phyloP scores from a whole-genome alignment of 1,140 invertebrate species.

The Zaprionus davidi region DNA sequence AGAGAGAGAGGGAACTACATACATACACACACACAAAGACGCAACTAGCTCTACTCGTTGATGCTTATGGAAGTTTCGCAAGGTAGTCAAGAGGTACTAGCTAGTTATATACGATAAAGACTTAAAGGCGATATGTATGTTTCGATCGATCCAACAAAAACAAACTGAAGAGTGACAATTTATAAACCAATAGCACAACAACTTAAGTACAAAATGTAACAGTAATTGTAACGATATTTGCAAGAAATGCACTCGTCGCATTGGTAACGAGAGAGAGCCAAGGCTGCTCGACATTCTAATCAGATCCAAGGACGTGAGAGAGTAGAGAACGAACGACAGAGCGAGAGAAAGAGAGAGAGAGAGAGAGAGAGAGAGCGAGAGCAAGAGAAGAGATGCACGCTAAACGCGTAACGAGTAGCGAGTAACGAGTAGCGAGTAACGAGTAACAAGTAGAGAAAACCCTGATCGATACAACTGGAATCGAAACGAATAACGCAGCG shows the following conservation, averaged over 20 bases:
- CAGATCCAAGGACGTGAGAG: neutral
- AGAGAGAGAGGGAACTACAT: constrained; percentile 24
- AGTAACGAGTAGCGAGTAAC: constrained; percentile 4
- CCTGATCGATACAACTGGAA: neutral
- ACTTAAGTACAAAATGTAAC: constrained; percentile 44
- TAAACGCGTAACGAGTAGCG: neutral
- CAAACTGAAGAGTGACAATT: constrained; percentile 37
- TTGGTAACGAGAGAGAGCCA: neutral
- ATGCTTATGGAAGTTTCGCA: constrained; percentile 44
- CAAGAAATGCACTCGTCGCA: neutral
- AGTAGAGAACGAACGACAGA: neutral
- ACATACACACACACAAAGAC: constrained; percentile 53
- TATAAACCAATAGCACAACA: constrained; percentile 46
- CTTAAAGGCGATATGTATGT: constrained; percentile 7
- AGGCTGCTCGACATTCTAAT: constrained; percentile 5
- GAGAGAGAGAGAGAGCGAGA: neutral
- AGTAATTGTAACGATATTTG: constrained; percentile 27
- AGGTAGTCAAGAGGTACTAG: constrained; percentile 49
- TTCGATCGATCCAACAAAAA: constrained; percentile 55
- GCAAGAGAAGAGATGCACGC: neutral
- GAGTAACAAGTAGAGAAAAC: constrained; percentile 18
- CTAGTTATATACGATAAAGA: constrained; percentile 16
- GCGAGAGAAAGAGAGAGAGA: neutral
- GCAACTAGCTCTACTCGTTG: constrained; percentile 63
- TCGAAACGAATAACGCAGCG: constrained; percentile 11